These are phyloP conservation scores for Rhizomys pruinosus DNA, from an alignment of 2,113 vertebrate genomes.

Conservation along the genomic window DNA sequence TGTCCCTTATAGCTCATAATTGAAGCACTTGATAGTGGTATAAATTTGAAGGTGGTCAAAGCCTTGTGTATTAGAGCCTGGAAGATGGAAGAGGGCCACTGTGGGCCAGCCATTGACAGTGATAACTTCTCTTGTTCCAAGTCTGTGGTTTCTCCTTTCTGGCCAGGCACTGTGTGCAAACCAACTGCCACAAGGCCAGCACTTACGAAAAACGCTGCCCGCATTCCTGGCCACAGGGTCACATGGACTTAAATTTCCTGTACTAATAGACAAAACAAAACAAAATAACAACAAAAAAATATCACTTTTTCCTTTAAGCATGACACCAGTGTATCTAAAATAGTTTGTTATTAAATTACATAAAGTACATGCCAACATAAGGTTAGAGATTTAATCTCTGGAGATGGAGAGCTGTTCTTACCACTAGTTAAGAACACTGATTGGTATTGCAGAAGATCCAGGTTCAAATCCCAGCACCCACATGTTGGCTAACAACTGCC, in stretches of 20 bases:
- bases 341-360: background rate
- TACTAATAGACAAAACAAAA: too few relatives aligned
- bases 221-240: background rate
- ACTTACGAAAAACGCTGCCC: too few relatives aligned
- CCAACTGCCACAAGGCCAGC: too few relatives aligned
- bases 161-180: background rate
- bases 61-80: too few relatives aligned
- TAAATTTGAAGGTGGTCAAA: background rate
- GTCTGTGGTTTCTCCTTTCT: background rate
- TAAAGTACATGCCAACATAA: background rate
- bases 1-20: background rate
- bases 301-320: too few relatives aligned
- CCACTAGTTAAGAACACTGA: too few relatives aligned
- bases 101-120: accelerated
- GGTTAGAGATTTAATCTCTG: background rate
- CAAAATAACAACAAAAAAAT: too few relatives aligned
- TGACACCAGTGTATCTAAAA: background rate
- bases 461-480: too few relatives aligned
- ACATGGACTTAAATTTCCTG: too few relatives aligned
- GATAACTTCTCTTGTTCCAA: background rate
- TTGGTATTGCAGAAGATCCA: too few relatives aligned
- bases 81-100: background rate
- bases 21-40: background rate
- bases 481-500: too few relatives aligned
- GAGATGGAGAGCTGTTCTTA: too few relatives aligned